Evolutionary conservation across 2,888 invertebrate species (phyloP).

Genomic region (Erebia epiphron): DNA sequence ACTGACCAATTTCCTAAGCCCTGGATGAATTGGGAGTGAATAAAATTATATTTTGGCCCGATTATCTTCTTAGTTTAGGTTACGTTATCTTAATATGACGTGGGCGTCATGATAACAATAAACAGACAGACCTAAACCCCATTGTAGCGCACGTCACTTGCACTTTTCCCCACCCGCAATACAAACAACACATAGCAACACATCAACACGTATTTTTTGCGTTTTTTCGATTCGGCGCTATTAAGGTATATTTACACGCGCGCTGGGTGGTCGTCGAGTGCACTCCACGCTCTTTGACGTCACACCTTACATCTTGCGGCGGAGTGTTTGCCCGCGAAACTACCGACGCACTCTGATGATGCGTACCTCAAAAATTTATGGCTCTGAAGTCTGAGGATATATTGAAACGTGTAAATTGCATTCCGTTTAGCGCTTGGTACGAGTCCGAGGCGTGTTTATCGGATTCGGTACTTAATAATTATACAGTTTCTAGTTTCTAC

Average conservation of each 20-base stretch:
- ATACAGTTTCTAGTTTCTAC: not conserved
- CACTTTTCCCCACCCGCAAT: slow-evolving; percentile 15
- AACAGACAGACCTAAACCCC: not conserved
- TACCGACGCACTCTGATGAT: slow-evolving; percentile 45
- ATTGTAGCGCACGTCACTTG: slow-evolving; percentile 15
- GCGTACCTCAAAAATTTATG: slow-evolving; percentile 39
- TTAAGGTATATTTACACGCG: slow-evolving; percentile 48
- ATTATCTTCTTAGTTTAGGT: no score
- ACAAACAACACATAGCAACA: slow-evolving; percentile 22
- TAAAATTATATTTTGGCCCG: no score
- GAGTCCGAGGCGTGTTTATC: not conserved
- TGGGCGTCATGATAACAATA: not conserved
- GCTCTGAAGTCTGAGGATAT: not conserved
- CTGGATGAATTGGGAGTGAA: no score
- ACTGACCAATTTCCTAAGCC: no score
- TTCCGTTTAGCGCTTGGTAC: not conserved
- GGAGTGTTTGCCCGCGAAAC: slow-evolving; percentile 35
- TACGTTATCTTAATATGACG: no score
- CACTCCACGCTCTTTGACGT: slow-evolving; percentile 67
- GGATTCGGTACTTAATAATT: not conserved
- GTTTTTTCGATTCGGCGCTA: slow-evolving; percentile 43
- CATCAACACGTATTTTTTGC: slow-evolving; percentile 29
- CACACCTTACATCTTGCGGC: slow-evolving; percentile 46
- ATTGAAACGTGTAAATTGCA: not conserved
- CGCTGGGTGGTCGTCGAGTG: slow-evolving; percentile 85